Conservation (phyloP, 2,797 vertebrate genomes). For the Carapus acus region DNA sequence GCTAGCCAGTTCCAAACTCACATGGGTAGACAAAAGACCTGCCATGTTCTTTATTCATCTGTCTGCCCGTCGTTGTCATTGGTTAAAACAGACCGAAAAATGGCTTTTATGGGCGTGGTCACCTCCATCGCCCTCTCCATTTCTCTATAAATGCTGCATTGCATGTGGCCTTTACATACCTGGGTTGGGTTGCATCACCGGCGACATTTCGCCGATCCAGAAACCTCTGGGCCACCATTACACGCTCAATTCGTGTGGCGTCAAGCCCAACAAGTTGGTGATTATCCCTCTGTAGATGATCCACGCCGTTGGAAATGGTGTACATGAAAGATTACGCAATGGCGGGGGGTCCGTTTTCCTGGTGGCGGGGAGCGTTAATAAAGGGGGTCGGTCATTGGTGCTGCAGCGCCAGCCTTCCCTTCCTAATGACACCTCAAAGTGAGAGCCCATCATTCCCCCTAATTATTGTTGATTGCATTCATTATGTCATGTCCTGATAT, state of each 20-base stretch:
- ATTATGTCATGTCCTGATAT: conserved; percentile 68
- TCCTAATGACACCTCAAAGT: conserved; percentile 67
- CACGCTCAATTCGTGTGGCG: background rate
- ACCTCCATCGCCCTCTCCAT: no score
- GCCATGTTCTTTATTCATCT: no score
- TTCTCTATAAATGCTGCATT: no score
- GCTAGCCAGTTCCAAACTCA: no score
- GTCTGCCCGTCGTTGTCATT: no score
- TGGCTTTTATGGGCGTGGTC: no score
- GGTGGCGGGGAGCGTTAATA: conserved; percentile 58
- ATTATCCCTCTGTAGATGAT: conserved; percentile 23
- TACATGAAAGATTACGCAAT: conserved; percentile 51
- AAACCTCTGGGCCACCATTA: background rate
- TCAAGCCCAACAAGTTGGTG: conserved; percentile 16
- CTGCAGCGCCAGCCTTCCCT: conserved; percentile 55
- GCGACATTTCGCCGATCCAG: no score
- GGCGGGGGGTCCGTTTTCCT: conserved; percentile 51
- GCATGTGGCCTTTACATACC: no score
- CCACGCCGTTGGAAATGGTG: conserved; percentile 38
- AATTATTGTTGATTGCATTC: conserved; percentile 78
- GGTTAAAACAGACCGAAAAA: no score
- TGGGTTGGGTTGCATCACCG: no score
- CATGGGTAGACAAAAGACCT: no score
- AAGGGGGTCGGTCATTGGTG: conserved; percentile 60
- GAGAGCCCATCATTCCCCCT: conserved; percentile 70